A percentile compares a stretch with the other conserved stretches of the same genome.
Evolutionary conservation across 2,113 vertebrate species (phyloP).

Genomic region (Epinephelus lanceolatus): DNA sequence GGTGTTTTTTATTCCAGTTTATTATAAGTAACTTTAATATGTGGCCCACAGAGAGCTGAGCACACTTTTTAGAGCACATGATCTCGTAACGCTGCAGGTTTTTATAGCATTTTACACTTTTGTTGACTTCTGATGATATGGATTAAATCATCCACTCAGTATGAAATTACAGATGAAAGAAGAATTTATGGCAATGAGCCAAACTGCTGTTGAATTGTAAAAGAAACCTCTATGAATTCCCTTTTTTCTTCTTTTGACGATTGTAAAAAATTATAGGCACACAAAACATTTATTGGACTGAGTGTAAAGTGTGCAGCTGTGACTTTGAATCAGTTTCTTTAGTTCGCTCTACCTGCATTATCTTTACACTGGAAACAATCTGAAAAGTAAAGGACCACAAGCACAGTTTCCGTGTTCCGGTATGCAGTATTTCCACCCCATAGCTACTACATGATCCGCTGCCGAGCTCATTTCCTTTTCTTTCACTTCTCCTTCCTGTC

Average conservation of each 20-base stretch:
- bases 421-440: background rate
- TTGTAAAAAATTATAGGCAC: background rate
- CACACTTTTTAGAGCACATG: background rate
- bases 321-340: background rate
- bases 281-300: background rate
- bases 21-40: conserved; percentile 47
- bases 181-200: background rate
- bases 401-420: background rate
- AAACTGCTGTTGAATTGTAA: background rate
- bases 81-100: background rate
- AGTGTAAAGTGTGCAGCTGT: background rate
- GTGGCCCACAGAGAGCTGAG: background rate
- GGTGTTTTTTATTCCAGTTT: conserved; percentile 32
- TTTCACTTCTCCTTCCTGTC: conserved; percentile 48
- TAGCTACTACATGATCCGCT: background rate
- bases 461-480: conserved; percentile 33
- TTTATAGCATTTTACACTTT: background rate
- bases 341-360: background rate
- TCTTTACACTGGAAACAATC: background rate
- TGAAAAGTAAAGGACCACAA: background rate
- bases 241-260: background rate
- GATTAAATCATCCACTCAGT: background rate
- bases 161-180: background rate
- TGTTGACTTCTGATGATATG: background rate
- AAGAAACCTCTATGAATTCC: background rate